Evolutionary conservation across 1,140 invertebrate species (phyloP).

Genomic region (Lasaia peninsularis): DNA sequence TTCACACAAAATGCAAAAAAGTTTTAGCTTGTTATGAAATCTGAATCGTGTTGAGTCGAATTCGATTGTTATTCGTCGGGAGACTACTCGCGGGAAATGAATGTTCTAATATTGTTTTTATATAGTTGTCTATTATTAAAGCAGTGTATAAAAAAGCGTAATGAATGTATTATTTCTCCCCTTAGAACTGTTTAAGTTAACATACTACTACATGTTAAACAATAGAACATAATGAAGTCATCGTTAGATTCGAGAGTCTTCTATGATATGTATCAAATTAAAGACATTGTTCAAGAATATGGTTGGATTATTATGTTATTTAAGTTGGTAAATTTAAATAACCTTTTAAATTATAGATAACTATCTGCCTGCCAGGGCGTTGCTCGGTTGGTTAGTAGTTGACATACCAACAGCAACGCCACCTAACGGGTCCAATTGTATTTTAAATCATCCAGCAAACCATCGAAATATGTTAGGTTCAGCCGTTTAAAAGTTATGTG

Average conservation of each 20-base stretch:
- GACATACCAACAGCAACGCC: too few species aligned
- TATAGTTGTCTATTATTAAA: slow-evolving; percentile 20
- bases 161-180: slow-evolving; percentile 15
- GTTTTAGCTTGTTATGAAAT: slow-evolving; percentile 38
- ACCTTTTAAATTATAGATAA: too few species aligned
- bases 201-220: neutral
- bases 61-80: slow-evolving; percentile 14
- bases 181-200: neutral
- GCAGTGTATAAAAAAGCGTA: neutral
- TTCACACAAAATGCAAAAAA: slow-evolving; percentile 38
- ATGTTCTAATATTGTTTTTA: slow-evolving; percentile 31
- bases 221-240: neutral
- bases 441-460: too few species aligned
- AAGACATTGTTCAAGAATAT: neutral
- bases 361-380: too few species aligned
- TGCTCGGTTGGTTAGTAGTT: too few species aligned
- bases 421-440: too few species aligned
- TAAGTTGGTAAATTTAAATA: neutral
- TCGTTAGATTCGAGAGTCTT: neutral
- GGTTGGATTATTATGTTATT: neutral
- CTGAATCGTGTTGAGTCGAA: slow-evolving; percentile 24
- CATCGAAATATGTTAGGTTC: too few species aligned
- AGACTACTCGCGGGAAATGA: slow-evolving; percentile 15
- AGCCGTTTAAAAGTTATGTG: too few species aligned
- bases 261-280: neutral